Conservation (phyloP, 2,888 invertebrate genomes). For the Scaptomyza polygonia region DNA sequence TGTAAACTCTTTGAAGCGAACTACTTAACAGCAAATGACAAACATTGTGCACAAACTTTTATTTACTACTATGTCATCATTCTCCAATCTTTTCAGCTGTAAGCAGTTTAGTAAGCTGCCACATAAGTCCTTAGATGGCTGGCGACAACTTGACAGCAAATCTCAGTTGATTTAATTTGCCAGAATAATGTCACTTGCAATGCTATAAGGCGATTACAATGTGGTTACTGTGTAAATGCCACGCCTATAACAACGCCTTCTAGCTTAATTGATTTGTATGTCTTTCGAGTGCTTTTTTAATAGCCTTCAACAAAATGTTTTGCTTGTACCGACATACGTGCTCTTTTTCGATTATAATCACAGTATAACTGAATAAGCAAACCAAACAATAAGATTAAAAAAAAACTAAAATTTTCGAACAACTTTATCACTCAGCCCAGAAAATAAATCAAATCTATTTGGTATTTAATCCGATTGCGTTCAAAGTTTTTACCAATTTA, state of each 20-base stretch:
- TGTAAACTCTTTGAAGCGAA: constrained; percentile 3
- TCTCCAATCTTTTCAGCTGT: not conserved
- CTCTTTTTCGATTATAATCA: not conserved
- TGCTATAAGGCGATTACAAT: constrained; percentile 68
- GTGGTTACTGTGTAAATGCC: constrained; percentile 27
- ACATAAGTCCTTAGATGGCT: constrained; percentile 26
- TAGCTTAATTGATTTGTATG: constrained; percentile 50
- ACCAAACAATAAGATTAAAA: too few relatives aligned
- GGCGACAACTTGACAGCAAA: constrained; percentile 62
- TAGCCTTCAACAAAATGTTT: not conserved
- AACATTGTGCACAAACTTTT: not conserved
- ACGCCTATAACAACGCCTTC: constrained; percentile 18
- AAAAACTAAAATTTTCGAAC: too few relatives aligned
- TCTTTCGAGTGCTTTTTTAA: constrained; percentile 8
- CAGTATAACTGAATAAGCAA: too few relatives aligned
- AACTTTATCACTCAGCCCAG: too few relatives aligned
- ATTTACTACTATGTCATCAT: not conserved
- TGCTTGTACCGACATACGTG: not conserved
- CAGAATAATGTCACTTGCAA: constrained; percentile 60
- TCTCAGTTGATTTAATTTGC: constrained; percentile 67
- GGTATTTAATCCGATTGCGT: too few relatives aligned
- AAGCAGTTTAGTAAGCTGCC: constrained; percentile 22
- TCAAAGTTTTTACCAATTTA: too few relatives aligned
- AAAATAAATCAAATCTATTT: too few relatives aligned
- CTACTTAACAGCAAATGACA: constrained; percentile 8